Base-by-base conservation (phyloP, 1,140 invertebrate species). In the Pissodes strobi region DNA sequence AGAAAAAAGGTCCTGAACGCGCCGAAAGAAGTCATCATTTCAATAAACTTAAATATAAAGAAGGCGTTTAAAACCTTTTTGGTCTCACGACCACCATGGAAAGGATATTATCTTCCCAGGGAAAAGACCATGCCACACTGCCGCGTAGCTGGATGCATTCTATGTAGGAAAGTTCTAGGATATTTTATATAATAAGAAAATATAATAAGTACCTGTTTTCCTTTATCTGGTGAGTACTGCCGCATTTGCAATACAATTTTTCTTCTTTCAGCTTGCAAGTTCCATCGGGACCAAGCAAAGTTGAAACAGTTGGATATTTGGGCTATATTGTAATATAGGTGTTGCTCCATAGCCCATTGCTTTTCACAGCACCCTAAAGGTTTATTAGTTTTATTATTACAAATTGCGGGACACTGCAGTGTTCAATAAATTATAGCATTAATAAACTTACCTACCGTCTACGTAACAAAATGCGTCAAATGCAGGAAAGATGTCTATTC, bases 261-360 rank as follows among this genome's bases (percentile, higher is more conserved):
- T 2, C 88, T 79, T 3, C 82, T 81, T 0, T 86, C 87, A 1
- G 85, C 84, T 43, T 82, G 68, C 0, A 84, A 79, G 71, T 95
- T 96, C 93, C 93, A 95, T 41, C 92, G 86, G 9, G 92, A 94
- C 90, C 92, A 95, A 27, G 91, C 85, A 72, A 94, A 95, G 61
- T 91, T 89, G 71, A 91, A 91, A 2, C 86, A 83, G 0, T 87
- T 86, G 2, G 86, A 86, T 5, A 91, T 76, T 18, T 91, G 80
- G 0, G 91, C 91, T 85, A 96, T 93, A 68, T 92, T 92, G 39
- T 86, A 84, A 72, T 95, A 94, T 12, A 90, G 79, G 77, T 93
- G 90, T 55, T 88, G 84, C 77, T 94, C 92, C 63, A 87, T 83
- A 1, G 88, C 82, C 69, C 85, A 86, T 69, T 92, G 87, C 72